These are phyloP conservation scores for Lutjanus erythropterus DNA, from an alignment of 2,113 vertebrate species.

Conservation along the genomic window DNA sequence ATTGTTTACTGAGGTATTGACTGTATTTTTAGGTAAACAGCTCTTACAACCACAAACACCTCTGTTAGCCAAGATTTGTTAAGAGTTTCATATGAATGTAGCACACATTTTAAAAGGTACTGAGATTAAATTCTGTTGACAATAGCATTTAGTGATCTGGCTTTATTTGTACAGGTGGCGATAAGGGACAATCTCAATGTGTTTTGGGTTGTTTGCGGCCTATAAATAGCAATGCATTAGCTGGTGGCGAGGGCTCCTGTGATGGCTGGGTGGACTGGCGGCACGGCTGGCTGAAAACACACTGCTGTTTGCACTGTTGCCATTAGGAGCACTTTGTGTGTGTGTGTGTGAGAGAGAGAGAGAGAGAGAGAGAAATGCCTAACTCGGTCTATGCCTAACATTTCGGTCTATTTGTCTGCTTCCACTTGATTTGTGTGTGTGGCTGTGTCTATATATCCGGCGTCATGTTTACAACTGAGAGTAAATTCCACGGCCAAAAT, in stretches of 20 bases:
- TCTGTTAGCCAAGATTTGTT: background rate
- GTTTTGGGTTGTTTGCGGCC: constrained; percentile 51
- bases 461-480: constrained; percentile 57
- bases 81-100: background rate
- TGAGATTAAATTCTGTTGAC: constrained; percentile 35
- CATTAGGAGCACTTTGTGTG: constrained; percentile 61
- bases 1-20: constrained; percentile 31
- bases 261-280: constrained; percentile 31
- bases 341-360: constrained; percentile 16
- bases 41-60: background rate
- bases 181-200: constrained; percentile 45
- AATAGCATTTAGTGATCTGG: constrained; percentile 22
- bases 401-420: constrained; percentile 33
- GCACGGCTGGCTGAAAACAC: constrained; percentile 27
- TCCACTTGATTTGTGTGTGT: constrained; percentile 33
- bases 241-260: constrained; percentile 47
- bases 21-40: constrained; percentile 25
- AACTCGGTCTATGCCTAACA: no score
- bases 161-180: constrained; percentile 59
- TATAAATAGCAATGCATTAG: constrained; percentile 75
- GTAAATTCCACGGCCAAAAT: constrained; percentile 47
- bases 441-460: constrained; percentile 31
- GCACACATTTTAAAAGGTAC: constrained; percentile 11
- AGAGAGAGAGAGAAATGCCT: constrained; percentile 24
- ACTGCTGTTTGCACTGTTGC: constrained; percentile 49